Base-by-base conservation (phyloP, 1,140 invertebrate genomes). In the Sarcophaga bullata region DNA sequence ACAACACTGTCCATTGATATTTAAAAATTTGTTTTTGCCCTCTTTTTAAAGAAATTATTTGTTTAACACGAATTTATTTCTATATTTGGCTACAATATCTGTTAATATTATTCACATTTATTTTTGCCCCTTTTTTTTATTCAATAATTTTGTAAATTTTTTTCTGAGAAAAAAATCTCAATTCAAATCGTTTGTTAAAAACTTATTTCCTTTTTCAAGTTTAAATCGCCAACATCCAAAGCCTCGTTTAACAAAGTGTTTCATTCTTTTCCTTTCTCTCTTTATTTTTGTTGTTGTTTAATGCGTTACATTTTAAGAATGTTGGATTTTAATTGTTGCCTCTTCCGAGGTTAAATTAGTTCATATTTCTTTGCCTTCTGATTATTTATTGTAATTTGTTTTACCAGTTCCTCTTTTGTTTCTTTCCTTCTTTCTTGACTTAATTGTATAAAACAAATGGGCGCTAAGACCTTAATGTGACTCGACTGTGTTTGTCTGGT, bases 321-420 rank as follows among this genome's bases (percentile, higher is more conserved):
- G 54, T 58, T 58, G 54, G n/a, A 25, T 68, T 68, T 58, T 58
- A 58, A 58, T 58, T 58, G 54, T 58, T 58, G 54, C 54, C n/a
- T 58, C 54, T 68, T 68, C 17, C 17, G 62, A 68, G 62, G 62
- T 68, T 68, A 68, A 19, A 19, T 19, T 68, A 68, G 62, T 68
- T 68, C 62, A 68, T 68, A 19, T 68, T 68, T 68, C 62, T 68
- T 37, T 37, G 25, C 25, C 25, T 37, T n/a, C 17, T 19, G 19
- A 68, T 68, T 8, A 68, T 68, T 25, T 19, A 68, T 58, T n/a
- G n/a, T 58, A 58, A 58, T 58, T 58, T 58, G 13, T n/a, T 58
- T n/a, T n/a, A 58, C 54, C n/a, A n/a, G 54, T 13, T 58, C 54
- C n/a, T 58, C 54, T 58, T n/a, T 13, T n/a, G 13, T 58, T 58